Conservation (phyloP, 2,888 invertebrate species). For the Brenthis ino region DNA sequence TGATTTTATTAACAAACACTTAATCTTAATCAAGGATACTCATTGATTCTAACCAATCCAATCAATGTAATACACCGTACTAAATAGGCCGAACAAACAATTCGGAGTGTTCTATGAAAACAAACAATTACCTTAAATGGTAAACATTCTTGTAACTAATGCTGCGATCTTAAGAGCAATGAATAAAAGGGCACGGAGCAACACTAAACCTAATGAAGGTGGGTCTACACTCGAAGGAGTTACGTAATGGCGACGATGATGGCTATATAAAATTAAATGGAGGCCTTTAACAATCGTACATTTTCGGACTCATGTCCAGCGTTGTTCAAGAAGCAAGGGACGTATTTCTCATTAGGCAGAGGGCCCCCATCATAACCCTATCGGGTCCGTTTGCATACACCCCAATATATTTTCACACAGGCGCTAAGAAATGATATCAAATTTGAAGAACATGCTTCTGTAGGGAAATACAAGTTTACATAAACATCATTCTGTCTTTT, state of each 20-base stretch:
- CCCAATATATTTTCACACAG: conserved; percentile 39
- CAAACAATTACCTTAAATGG: conserved; percentile 60
- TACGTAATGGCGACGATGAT: conserved; percentile 65
- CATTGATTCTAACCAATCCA: conserved; percentile 36
- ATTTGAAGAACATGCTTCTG: conserved; percentile 35
- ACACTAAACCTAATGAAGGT: conserved; percentile 70
- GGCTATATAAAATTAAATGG: conserved; percentile 75
- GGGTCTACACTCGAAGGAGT: conserved; percentile 58
- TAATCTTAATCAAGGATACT: conserved; percentile 8
- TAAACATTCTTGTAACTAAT: conserved; percentile 65
- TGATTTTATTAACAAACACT: no score
- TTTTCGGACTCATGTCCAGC: conserved; percentile 46
- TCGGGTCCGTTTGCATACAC: conserved; percentile 33
- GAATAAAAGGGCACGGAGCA: conserved; percentile 59
- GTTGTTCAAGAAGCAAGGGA: conserved; percentile 44
- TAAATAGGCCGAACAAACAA: conserved; percentile 32
- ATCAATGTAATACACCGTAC: conserved; percentile 36
- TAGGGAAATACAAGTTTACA: conserved; percentile 36
- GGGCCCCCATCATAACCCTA: conserved; percentile 45
- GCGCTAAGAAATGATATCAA: conserved; percentile 41
- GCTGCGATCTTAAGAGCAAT: conserved; percentile 65
- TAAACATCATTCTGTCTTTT: conserved; percentile 35
- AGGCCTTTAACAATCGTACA: conserved; percentile 58
- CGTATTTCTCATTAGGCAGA: conserved; percentile 44
- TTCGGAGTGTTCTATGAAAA: conserved; percentile 48